A percentile compares a stretch with the other conserved stretches of the same genome.
Evolutionary conservation across 53 echinoderm and acorn worm genomes (phyloP).

Genomic region (Actinopyga echinites): DNA sequence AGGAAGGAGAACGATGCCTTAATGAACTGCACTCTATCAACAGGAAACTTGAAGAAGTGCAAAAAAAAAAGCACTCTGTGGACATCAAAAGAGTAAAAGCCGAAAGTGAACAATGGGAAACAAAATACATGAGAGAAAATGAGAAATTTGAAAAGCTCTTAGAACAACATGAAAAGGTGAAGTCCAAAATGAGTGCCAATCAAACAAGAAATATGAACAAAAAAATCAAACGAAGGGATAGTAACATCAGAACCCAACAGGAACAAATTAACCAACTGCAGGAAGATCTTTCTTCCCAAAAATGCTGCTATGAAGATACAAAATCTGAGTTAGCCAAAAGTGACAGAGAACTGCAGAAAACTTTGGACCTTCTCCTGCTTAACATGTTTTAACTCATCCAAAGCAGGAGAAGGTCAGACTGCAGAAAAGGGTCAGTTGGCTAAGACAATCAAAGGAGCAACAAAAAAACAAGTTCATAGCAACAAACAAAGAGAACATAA

Average conservation of each 20-base stretch:
- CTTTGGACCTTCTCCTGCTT: neutral
- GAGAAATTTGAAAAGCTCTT: conserved; percentile 14
- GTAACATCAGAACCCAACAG: neutral
- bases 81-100: neutral
- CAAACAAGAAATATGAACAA: neutral
- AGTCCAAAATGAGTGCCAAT: neutral
- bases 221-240: neutral
- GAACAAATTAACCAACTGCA: conserved; percentile 2
- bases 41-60: neutral
- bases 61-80: neutral
- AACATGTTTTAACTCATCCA: neutral
- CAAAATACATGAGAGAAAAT: neutral
- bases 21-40: too few species aligned
- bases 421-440: conserved; percentile 26
- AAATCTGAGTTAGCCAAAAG: neutral
- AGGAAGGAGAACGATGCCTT: neutral
- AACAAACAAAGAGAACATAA: conserved; percentile 26
- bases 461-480: neutral
- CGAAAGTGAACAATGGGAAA: neutral
- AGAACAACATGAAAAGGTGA: neutral
- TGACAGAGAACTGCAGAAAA: neutral
- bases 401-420: neutral
- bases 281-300: neutral
- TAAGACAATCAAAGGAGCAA: conserved; percentile 20
- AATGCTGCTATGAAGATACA: neutral